Percentiles rank a stretch among this genome's conserved stretches.
These are phyloP conservation scores for Drosophila micromelanica DNA, from an alignment of 1,140 invertebrate genomes.

Conservation along the genomic window DNA sequence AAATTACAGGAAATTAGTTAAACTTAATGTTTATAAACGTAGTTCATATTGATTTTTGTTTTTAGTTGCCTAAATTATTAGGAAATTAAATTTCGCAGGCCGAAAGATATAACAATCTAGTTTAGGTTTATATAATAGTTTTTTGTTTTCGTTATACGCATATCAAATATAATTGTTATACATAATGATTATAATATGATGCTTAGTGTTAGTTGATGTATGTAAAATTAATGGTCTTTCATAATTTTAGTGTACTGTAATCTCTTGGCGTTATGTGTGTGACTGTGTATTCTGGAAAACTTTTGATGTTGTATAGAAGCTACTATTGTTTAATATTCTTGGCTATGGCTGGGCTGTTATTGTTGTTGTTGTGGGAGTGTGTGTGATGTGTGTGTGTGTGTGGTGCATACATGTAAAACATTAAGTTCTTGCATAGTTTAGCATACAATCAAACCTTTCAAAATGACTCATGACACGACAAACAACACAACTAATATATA, in stretches of 20 bases:
- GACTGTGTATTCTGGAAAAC: slow-evolving; percentile 28
- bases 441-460: slow-evolving; percentile 21
- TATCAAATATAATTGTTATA: slow-evolving; percentile 44
- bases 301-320: slow-evolving; percentile 54
- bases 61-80: slow-evolving; percentile 68
- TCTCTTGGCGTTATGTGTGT: slow-evolving; percentile 54
- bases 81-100: slow-evolving; percentile 76
- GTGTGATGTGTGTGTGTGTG: background rate
- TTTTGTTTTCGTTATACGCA: slow-evolving; percentile 42
- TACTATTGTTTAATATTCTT: slow-evolving; percentile 66
- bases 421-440: background rate
- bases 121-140: slow-evolving; percentile 26
- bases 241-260: slow-evolving; percentile 40
- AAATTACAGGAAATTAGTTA: slow-evolving; percentile 63
- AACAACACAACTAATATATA: slow-evolving; percentile 19
- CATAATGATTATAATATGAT: slow-evolving; percentile 43
- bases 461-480: slow-evolving; percentile 34
- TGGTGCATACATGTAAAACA: slow-evolving; percentile 43
- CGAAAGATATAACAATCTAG: slow-evolving; percentile 65
- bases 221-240: slow-evolving; percentile 58
- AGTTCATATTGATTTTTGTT: slow-evolving; percentile 21
- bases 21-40: slow-evolving; percentile 54
- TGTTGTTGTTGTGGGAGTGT: slow-evolving; percentile 23
- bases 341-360: slow-evolving; percentile 38
- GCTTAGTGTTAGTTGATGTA: slow-evolving; percentile 49